Conservation (phyloP, 2,113 vertebrate genomes). For the Corythornis cristatus region DNA sequence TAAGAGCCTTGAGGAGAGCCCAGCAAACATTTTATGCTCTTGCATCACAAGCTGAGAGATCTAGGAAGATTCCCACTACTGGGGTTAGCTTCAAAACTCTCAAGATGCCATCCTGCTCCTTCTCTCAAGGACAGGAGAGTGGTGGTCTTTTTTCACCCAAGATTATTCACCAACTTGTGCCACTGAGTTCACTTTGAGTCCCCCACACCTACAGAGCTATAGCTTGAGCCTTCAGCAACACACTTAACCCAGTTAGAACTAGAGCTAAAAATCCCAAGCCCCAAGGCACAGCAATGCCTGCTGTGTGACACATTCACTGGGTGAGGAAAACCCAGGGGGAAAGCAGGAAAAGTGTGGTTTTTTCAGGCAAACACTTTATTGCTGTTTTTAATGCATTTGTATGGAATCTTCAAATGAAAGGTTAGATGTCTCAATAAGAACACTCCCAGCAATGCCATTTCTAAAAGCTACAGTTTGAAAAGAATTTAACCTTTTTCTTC, state of each 20-base stretch:
- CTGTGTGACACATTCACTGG: not conserved
- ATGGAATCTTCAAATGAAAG: not conserved
- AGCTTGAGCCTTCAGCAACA: not conserved
- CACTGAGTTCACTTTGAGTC: not conserved
- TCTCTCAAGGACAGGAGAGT: not conserved
- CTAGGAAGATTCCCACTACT: not conserved
- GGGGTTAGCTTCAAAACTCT: not conserved
- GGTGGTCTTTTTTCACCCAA: not conserved
- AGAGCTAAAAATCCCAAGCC: not conserved
- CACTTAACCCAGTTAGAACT: not conserved
- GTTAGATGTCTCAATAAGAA: not conserved
- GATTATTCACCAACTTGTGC: not conserved
- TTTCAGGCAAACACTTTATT: not conserved
- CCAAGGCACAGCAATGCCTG: not conserved
- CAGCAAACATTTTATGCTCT: not conserved
- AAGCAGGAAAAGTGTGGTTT: not conserved
- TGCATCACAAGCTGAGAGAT: not conserved
- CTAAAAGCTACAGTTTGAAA: not conserved
- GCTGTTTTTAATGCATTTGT: not conserved
- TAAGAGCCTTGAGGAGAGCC: not conserved
- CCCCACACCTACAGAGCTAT: not conserved
- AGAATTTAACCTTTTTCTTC: constrained; percentile 84
- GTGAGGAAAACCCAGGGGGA: not conserved
- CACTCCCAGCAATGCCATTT: not conserved
- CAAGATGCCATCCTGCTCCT: not conserved